phyloP scores from a whole-genome alignment of 2,888 invertebrate genomes.

The Nemotelus nigrinus region DNA sequence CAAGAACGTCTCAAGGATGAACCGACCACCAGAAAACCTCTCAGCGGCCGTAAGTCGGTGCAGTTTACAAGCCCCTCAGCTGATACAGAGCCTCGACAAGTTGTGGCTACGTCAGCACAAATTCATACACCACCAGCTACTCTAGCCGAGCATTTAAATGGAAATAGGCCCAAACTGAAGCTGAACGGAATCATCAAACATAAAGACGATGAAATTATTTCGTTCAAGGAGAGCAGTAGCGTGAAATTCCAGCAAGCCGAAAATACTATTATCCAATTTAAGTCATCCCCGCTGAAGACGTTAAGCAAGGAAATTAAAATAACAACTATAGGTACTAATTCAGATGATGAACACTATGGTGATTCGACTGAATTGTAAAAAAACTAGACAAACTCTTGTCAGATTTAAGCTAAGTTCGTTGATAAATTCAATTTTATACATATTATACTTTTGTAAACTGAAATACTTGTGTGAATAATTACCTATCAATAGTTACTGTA shows the following conservation, averaged over 20 bases:
- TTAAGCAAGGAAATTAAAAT: conserved; percentile 16
- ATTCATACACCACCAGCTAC: conserved; percentile 26
- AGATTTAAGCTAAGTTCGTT: no score
- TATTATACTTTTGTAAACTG: no score
- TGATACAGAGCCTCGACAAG: conserved; percentile 43
- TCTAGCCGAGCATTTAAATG: not conserved
- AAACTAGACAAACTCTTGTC: no score
- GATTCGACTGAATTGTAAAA: conserved; percentile 44
- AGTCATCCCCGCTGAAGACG: not conserved
- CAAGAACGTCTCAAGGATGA: conserved; percentile 30
- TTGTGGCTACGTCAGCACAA: conserved; percentile 34
- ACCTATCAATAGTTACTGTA: no score
- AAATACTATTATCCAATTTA: not conserved
- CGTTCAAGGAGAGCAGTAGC: conserved; percentile 3
- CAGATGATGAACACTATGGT: conserved; percentile 39
- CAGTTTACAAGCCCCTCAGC: conserved; percentile 34
- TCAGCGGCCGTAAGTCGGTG: conserved; percentile 32
- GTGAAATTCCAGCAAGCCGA: conserved; percentile 13
- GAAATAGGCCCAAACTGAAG: conserved; percentile 10
- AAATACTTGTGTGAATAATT: no score
- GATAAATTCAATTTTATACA: no score
- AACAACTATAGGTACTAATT: not conserved
- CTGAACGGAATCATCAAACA: conserved; percentile 43
- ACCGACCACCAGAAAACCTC: not conserved
- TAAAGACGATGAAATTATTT: not conserved